Evolutionary conservation across 2,888 invertebrate species (phyloP).

Genomic region (Cerastoderma edule): DNA sequence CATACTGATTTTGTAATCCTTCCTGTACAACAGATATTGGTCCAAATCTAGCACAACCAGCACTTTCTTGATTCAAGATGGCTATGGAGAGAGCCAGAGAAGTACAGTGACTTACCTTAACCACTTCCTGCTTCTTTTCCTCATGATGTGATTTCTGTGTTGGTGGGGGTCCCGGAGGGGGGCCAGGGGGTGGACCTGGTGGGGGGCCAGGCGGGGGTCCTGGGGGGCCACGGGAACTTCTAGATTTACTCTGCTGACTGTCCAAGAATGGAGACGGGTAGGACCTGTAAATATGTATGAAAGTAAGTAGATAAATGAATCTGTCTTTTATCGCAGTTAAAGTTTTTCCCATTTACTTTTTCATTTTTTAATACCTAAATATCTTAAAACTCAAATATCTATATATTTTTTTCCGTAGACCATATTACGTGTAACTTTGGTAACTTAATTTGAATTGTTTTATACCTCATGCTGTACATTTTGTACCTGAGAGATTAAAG

Average conservation of each 20-base stretch:
- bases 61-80: too few relatives aligned
- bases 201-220: constrained; percentile 51
- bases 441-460: too few relatives aligned
- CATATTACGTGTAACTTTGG: not conserved
- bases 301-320: not conserved
- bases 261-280: constrained; percentile 57
- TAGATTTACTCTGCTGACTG: too few relatives aligned
- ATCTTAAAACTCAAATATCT: too few relatives aligned
- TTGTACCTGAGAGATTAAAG: too few relatives aligned
- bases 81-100: not conserved
- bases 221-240: constrained; percentile 31
- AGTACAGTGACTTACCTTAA: constrained; percentile 38
- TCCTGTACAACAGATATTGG: too few relatives aligned
- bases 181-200: constrained; percentile 40
- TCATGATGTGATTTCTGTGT: constrained; percentile 1
- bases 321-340: too few relatives aligned
- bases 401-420: not conserved
- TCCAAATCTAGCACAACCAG: too few relatives aligned
- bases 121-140: constrained; percentile 43
- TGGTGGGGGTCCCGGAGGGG: constrained; percentile 23
- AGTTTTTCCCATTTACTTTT: too few relatives aligned
- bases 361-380: too few relatives aligned
- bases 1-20: too few relatives aligned
- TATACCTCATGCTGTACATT: too few relatives aligned
- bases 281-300: constrained; percentile 31